Conservation (phyloP, 2,113 vertebrate genomes). For the Oncorhynchus kisutch region DNA sequence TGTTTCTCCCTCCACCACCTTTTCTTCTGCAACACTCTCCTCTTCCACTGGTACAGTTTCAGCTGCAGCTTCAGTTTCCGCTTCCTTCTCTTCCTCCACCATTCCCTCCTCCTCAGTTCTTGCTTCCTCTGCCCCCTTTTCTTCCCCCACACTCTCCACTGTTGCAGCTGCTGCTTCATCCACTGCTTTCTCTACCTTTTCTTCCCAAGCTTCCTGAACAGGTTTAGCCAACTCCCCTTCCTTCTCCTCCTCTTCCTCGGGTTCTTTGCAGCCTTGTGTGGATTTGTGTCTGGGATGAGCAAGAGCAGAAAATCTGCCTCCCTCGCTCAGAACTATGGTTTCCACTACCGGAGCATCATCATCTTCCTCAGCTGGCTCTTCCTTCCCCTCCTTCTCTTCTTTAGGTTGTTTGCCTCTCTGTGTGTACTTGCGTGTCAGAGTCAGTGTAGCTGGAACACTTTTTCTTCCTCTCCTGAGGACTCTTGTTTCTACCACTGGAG, state of each 20-base stretch:
- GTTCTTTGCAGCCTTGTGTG: constrained; percentile 30
- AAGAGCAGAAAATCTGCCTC: too few relatives aligned
- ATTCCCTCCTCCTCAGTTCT: not conserved
- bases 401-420: constrained; percentile 1
- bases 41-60: too few relatives aligned
- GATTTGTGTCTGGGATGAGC: constrained; percentile 9
- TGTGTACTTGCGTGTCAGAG: constrained; percentile 16
- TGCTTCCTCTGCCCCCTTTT: not conserved
- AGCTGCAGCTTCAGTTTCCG: too few relatives aligned
- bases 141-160: too few relatives aligned
- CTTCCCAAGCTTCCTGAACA: too few relatives aligned
- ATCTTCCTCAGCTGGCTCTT: not conserved
- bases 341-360: not conserved
- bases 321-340: too few relatives aligned
- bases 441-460: constrained; percentile 1
- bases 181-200: not conserved
- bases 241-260: not conserved
- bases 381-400: not conserved
- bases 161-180: too few relatives aligned
- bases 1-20: not conserved
- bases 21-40: too few relatives aligned
- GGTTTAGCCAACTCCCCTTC: not conserved
- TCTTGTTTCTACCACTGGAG: constrained; percentile 12
- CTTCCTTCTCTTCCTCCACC: constrained; percentile 5
- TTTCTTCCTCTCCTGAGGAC: constrained; percentile 19